Conservation (phyloP, 2,797 vertebrate species). For the Oreochromis grahami region DNA sequence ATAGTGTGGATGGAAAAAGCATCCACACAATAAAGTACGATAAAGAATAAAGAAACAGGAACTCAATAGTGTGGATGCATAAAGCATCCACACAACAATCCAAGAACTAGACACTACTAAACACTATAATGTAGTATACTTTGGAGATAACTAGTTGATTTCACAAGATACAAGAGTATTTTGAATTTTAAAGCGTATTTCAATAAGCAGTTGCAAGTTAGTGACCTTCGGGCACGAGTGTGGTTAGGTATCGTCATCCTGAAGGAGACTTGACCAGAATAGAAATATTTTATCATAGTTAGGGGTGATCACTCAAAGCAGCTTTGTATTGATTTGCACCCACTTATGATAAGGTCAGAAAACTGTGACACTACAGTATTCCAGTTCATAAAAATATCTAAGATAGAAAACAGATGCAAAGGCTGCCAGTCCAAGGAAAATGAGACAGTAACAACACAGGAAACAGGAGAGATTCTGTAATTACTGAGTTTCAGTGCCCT, state of each 20-base stretch:
- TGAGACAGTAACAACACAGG: not conserved
- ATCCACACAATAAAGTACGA: too few relatives aligned
- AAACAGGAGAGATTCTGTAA: conserved; percentile 31
- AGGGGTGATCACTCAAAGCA: not conserved
- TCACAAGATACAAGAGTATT: not conserved
- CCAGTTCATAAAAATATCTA: not conserved
- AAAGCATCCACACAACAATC: too few relatives aligned
- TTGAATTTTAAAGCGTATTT: not conserved
- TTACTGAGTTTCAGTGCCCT: conserved; percentile 32
- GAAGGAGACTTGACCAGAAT: not conserved
- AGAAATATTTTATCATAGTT: not conserved
- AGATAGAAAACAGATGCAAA: not conserved
- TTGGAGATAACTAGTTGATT: not conserved
- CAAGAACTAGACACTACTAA: not conserved
- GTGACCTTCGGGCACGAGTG: too few relatives aligned
- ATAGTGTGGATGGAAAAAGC: too few relatives aligned
- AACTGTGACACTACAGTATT: not conserved
- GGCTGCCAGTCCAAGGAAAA: not conserved
- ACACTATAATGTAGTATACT: not conserved
- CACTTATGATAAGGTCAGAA: not conserved
- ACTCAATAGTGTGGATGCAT: too few relatives aligned
- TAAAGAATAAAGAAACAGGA: too few relatives aligned
- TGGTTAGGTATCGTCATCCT: not conserved
- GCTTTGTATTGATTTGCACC: not conserved
- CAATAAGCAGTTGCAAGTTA: not conserved